Evolutionary conservation across 1,140 invertebrate genomes (phyloP).

Genomic region (Atta colombica): DNA sequence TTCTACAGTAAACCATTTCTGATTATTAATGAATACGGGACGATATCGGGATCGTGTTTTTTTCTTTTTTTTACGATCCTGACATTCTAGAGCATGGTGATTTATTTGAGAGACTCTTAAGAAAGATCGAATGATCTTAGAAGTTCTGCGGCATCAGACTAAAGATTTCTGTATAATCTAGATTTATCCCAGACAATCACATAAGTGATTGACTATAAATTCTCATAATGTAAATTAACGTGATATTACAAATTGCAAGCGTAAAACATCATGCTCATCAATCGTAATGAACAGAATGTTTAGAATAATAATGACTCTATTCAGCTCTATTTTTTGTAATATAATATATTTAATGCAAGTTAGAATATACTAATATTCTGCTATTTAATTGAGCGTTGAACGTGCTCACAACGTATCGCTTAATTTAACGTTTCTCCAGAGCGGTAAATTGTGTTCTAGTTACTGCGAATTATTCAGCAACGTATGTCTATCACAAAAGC

Average conservation of each 20-base stretch:
- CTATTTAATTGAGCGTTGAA: constrained; percentile 30
- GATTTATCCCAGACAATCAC: constrained; percentile 5
- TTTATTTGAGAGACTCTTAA: constrained; percentile 47
- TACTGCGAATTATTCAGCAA: constrained; percentile 21
- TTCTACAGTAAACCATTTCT: not conserved
- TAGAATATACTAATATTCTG: not conserved
- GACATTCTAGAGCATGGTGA: constrained; percentile 72
- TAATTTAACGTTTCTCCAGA: not conserved
- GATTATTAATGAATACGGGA: not conserved
- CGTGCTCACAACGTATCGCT: not conserved
- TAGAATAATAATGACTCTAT: not conserved
- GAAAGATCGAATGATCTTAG: constrained; percentile 7
- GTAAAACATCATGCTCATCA: not conserved
- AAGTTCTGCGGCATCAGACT: not conserved
- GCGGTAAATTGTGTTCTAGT: constrained; percentile 20
- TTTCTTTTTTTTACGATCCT: not conserved
- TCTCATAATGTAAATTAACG: not conserved
- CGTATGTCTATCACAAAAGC: constrained; percentile 3
- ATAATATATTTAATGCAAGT: not conserved
- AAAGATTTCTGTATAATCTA: constrained; percentile 23
- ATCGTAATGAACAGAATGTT: not conserved
- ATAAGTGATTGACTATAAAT: not conserved
- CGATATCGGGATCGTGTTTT: not conserved
- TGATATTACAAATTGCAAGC: not conserved
- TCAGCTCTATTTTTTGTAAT: not conserved